A percentile compares a stretch with the other conserved stretches of the same genome.
phyloP scores from a whole-genome alignment of 2,113 vertebrate species.

The Salvelinus alpinus region DNA sequence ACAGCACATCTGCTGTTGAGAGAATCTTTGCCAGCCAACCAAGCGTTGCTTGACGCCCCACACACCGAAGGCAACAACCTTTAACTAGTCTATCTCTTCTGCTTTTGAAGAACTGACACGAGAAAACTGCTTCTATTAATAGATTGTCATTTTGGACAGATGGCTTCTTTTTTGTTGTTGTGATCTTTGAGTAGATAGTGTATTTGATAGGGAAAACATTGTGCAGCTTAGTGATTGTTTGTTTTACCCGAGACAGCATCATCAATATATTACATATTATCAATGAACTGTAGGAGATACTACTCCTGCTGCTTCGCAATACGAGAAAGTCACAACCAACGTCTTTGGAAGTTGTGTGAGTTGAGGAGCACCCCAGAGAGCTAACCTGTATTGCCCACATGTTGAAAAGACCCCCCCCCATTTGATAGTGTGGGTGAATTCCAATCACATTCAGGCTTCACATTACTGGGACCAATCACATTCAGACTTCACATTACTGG shows the following conservation, averaged over 20 bases:
- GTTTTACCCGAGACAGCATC: not conserved
- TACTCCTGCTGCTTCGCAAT: not conserved
- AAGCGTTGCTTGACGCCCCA: constrained; percentile 8
- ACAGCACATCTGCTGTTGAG: constrained; percentile 37
- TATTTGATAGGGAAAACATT: not conserved
- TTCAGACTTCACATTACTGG: too few relatives aligned
- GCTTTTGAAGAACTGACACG: not conserved
- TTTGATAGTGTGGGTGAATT: not conserved
- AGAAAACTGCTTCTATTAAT: not conserved
- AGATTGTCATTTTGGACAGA: not conserved
- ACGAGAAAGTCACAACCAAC: not conserved
- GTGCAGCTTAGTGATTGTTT: not conserved
- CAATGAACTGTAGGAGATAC: too few relatives aligned
- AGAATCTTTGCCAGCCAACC: not conserved
- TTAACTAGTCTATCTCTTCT: not conserved
- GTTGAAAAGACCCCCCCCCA: not conserved
- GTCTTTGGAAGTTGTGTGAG: not conserved
- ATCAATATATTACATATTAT: not conserved
- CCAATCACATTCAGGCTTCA: not conserved
- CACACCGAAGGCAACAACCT: constrained; percentile 26
- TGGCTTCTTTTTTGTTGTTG: not conserved
- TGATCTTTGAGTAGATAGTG: not conserved
- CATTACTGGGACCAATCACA: too few relatives aligned
- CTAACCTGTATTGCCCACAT: not conserved
- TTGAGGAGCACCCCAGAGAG: not conserved